Evolutionary conservation across 2,113 vertebrate species (phyloP).

Genomic region (Tringa solitaria): DNA sequence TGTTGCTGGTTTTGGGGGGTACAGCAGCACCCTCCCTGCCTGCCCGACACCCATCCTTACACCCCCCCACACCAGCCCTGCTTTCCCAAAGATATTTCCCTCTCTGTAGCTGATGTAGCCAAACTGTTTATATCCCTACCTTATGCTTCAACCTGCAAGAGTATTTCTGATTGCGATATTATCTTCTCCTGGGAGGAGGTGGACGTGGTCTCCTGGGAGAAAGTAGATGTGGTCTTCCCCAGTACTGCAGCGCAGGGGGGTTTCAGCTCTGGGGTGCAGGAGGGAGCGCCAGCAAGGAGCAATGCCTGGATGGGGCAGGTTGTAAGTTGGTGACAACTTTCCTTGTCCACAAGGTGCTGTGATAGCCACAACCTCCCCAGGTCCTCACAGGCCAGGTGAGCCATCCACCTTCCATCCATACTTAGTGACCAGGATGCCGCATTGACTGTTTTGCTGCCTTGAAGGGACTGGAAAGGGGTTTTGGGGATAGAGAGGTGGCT

Average conservation of each 20-base stretch:
- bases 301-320: neutral
- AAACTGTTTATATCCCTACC: fast-evolving
- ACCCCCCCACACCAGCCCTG: fast-evolving
- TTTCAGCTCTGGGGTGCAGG: neutral
- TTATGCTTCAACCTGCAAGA: neutral
- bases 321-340: fast-evolving
- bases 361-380: no score
- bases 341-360: neutral
- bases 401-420: fast-evolving
- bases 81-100: neutral
- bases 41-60: neutral
- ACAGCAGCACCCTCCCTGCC: neutral
- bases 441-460: neutral
- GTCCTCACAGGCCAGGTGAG: no score
- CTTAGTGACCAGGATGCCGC: neutral
- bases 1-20: neutral
- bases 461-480: neutral
- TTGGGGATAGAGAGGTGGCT: neutral
- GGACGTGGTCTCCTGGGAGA: no score
- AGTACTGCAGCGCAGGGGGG: fast-evolving
- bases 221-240: fast-evolving
- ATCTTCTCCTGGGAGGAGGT: neutral
- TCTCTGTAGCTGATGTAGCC: neutral
- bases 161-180: fast-evolving
- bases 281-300: neutral